Base-by-base conservation (phyloP, 2,888 invertebrate genomes). In the Lochmaea capreae region DNA sequence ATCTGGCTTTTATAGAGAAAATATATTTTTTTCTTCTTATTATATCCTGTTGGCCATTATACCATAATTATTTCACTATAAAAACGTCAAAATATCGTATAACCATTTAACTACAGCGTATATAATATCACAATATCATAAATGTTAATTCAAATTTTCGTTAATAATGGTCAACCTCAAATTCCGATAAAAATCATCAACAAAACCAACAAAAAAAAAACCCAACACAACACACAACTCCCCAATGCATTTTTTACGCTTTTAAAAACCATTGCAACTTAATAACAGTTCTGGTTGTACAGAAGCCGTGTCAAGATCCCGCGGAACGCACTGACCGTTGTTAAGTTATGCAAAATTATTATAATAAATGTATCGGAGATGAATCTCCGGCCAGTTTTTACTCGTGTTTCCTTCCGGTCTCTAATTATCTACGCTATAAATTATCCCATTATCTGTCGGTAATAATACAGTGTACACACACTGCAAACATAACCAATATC, bases 331-430 rank as follows among this genome's bases (percentile, higher is more conserved):
- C 81, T 83, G 85, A 84, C 85, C 86, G 86, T 86, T 86, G 84
- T 83, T 84, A 86, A 81, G 81, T 85, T 83, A 87, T 87, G 87
- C 83, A 83, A 87, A 87, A 84, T 82, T 86, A 87, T 87, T 86
- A 75, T 86, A 87, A 87, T 87, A 84, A 86, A 87, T 87, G 87
- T 87, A 87, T 87, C 87, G 79, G 81, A 82, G 86, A 87, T 87
- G 86, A 87, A 87, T 87, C 87, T 87, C 85, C 85, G 85, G 84
- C 82, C 85, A 83, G 86, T 86, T 87, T 87, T 87, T 87, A 85
- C 86, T 86, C 85, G 86, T 84, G 85, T 87, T 87, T 87, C 87
- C 87, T 87, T 87, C 87, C 87, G 87, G 87, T 84, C 84, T 84
- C 83, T 87, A 87, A 87, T 87, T 87, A 86, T 84, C 81, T 82